phyloP scores from a whole-genome alignment of 64 coral and sea anemone genomes.

The Platygyra sinensis region DNA sequence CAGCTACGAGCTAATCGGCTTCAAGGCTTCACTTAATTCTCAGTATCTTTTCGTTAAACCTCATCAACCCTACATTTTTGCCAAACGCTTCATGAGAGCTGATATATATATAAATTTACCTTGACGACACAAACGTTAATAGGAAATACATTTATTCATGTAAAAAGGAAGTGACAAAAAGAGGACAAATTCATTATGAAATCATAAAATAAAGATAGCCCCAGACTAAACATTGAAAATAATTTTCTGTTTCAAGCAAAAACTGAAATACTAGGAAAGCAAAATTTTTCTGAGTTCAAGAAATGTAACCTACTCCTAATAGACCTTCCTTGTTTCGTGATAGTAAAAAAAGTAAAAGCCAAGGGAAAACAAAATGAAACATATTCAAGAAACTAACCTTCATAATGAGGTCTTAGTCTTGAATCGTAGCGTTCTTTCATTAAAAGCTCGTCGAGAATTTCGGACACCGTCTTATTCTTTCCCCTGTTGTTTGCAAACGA shows the following conservation, averaged over 20 bases:
- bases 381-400: slow-evolving; percentile 18
- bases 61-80: too few relatives aligned
- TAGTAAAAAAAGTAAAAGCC: not conserved
- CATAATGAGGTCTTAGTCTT: slow-evolving; percentile 57
- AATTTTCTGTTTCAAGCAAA: too few relatives aligned
- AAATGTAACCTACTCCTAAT: not conserved
- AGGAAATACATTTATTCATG: too few relatives aligned
- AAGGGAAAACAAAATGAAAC: not conserved
- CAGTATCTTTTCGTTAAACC: too few relatives aligned
- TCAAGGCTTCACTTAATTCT: too few relatives aligned
- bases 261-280: too few relatives aligned
- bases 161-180: too few relatives aligned
- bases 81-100: too few relatives aligned
- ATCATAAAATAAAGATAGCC: not conserved
- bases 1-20: too few relatives aligned
- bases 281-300: not conserved
- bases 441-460: slow-evolving; percentile 56
- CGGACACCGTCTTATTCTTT: slow-evolving; percentile 27
- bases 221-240: too few relatives aligned
- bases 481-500: not conserved
- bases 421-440: slow-evolving; percentile 53
- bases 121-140: too few relatives aligned
- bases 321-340: not conserved
- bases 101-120: too few relatives aligned
- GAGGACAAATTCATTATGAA: not conserved